These are phyloP conservation scores for Pherbina coryleti DNA, from an alignment of 2,888 invertebrate genomes.

Conservation along the genomic window DNA sequence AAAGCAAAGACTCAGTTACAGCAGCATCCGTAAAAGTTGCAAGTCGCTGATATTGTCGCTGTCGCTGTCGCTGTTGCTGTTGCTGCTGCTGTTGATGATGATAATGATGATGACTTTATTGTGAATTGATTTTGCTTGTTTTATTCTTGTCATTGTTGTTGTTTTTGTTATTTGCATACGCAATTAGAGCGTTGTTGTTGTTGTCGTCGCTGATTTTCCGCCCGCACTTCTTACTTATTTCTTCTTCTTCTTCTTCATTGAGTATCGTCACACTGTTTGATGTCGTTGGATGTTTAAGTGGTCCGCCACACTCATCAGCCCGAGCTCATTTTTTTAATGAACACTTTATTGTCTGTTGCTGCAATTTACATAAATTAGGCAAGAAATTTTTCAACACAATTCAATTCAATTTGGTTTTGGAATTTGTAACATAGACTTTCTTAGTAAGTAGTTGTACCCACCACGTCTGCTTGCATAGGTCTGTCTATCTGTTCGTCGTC, in stretches of 20 bases:
- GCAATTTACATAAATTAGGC: conserved; percentile 66
- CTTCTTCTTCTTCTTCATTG: too few species aligned
- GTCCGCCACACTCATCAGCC: not conserved
- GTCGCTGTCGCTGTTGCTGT: conserved; percentile 17
- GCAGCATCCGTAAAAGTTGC: not conserved
- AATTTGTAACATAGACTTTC: conserved; percentile 12
- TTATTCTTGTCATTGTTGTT: conserved; percentile 10
- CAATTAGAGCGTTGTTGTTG: not conserved
- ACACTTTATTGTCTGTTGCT: conserved; percentile 56
- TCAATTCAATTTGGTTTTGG: conserved; percentile 30
- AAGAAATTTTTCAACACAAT: conserved; percentile 29
- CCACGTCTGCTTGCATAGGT: not conserved
- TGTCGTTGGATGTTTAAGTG: not conserved
- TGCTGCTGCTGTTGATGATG: conserved; percentile 33
- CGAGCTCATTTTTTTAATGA: conserved; percentile 4
- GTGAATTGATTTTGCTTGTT: conserved; percentile 30
- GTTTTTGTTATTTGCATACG: not conserved
- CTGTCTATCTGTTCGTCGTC: conserved; percentile 22
- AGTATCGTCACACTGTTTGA: too few species aligned
- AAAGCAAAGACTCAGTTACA: not conserved
- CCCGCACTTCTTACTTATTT: too few species aligned
- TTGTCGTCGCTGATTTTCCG: not conserved
- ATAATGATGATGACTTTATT: conserved; percentile 37
- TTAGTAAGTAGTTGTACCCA: not conserved
- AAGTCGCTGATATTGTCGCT: conserved; percentile 21